Percentiles rank a stretch among this genome's conserved stretches.
phyloP scores from a whole-genome alignment of 92 coral and sea anemone genomes.

The Phenganax stokvisi region DNA sequence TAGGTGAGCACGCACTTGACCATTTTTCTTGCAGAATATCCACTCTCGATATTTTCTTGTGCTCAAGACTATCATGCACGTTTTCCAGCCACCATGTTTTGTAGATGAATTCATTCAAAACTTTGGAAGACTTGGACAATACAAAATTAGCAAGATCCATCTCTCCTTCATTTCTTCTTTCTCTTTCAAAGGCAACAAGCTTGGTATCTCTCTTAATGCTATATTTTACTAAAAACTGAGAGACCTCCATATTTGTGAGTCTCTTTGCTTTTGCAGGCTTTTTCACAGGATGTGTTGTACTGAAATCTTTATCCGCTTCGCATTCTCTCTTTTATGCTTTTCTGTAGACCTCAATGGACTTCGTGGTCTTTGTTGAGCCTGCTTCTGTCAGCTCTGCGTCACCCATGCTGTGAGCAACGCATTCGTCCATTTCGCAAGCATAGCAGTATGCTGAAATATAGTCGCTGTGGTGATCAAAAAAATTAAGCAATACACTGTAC shows the following conservation, averaged over 20 bases:
- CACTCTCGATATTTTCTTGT: background rate
- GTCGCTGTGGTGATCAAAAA: background rate
- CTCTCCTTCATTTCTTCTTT: background rate
- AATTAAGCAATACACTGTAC: background rate
- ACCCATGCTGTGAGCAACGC: background rate
- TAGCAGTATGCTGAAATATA: background rate
- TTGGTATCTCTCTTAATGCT: constrained; percentile 2
- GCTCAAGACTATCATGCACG: too few relatives aligned
- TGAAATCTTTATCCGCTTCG: background rate
- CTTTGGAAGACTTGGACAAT: background rate
- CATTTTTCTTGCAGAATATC: background rate
- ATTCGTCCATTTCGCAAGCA: background rate
- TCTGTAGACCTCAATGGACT: background rate
- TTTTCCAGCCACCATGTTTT: background rate
- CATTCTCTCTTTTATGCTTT: background rate
- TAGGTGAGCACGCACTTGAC: background rate
- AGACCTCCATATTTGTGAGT: background rate
- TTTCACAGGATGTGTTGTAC: too few relatives aligned
- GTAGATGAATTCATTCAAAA: background rate
- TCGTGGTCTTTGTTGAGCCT: background rate
- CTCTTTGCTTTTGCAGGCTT: background rate
- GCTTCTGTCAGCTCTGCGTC: background rate
- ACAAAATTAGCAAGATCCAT: constrained; percentile 16
- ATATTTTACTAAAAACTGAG: constrained; percentile 5
- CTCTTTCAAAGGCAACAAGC: constrained; percentile 8